These are phyloP conservation scores for Ceratitis capitata DNA, from an alignment of 1,140 invertebrate species.

Conservation along the genomic window DNA sequence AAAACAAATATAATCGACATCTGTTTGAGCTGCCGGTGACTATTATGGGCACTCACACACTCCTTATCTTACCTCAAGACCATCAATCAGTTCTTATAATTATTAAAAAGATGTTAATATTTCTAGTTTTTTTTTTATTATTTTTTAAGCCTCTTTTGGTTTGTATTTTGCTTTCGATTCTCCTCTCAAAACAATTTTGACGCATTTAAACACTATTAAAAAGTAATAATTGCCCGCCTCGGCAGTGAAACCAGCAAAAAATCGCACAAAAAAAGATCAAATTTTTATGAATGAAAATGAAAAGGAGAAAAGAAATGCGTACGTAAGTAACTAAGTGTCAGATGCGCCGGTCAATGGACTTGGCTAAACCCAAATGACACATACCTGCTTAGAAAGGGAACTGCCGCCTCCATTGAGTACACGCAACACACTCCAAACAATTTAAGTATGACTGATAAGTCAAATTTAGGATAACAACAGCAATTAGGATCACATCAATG, in stretches of 20 bases:
- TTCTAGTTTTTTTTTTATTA: too few species aligned
- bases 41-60: too few species aligned
- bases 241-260: not conserved
- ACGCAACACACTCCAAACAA: not conserved
- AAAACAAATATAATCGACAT: too few species aligned
- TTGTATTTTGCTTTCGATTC: not conserved
- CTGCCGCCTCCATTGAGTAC: not conserved
- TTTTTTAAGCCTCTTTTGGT: too few species aligned
- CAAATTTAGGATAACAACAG: constrained; percentile 35
- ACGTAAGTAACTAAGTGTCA: not conserved
- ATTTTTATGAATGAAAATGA: constrained; percentile 27
- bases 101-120: too few species aligned
- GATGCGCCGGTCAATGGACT: not conserved
- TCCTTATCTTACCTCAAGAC: too few species aligned
- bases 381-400: not conserved
- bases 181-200: not conserved
- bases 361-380: not conserved
- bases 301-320: constrained; percentile 7
- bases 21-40: too few species aligned
- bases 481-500: constrained; percentile 32
- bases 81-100: too few species aligned
- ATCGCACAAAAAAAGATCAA: not conserved
- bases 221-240: not conserved
- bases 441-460: constrained; percentile 32
- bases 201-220: constrained; percentile 5